Conservation (phyloP, 2,113 vertebrate species). For the Calidris pygmaea region DNA sequence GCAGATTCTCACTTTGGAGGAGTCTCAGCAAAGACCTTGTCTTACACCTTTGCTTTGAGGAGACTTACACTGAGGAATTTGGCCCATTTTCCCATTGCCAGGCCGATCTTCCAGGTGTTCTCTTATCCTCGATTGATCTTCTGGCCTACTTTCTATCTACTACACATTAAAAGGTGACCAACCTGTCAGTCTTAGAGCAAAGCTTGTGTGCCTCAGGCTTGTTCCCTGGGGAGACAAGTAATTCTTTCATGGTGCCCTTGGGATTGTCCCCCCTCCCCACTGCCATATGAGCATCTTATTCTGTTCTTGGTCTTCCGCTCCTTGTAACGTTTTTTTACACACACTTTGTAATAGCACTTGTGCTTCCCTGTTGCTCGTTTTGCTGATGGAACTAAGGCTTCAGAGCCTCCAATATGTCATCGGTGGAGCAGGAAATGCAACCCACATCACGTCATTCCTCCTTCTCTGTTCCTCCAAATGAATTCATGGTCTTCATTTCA, state of each 20-base stretch:
- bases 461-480: neutral
- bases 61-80: neutral
- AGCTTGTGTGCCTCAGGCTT: neutral
- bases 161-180: neutral
- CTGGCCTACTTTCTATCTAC: conserved; percentile 25
- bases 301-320: neutral
- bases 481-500: neutral
- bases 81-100: conserved; percentile 12
- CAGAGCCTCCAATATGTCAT: neutral
- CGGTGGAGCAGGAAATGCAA: neutral
- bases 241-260: neutral
- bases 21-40: conserved; percentile 1
- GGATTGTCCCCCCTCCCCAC: neutral
- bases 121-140: conserved; percentile 16
- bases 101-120: conserved; percentile 22
- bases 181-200: neutral
- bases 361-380: neutral
- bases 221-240: neutral
- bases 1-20: conserved; percentile 15
- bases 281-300: neutral
- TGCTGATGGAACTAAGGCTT: neutral
- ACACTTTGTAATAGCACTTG: neutral
- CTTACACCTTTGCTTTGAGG: conserved; percentile 36
- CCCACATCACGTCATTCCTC: neutral
- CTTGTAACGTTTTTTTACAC: neutral